Conservation (phyloP, 2,113 vertebrate genomes). For the Chloropsis hardwickii region DNA sequence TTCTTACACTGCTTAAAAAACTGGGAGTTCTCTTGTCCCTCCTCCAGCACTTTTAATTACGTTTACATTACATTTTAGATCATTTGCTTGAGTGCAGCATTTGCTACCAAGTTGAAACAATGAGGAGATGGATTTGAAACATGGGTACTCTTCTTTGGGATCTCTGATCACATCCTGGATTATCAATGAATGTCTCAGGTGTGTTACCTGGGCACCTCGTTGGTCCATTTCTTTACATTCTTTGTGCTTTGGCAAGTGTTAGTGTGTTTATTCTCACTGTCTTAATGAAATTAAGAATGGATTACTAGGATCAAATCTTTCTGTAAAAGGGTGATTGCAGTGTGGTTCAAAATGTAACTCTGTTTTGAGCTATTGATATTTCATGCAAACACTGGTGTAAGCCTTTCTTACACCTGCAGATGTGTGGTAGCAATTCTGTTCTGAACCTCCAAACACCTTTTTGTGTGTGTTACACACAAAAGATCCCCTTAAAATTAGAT, state of each 20-base stretch:
- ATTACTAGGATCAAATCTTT: constrained; percentile 38
- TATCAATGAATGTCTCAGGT: constrained; percentile 2
- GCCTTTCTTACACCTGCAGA: not conserved
- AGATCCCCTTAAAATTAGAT: not conserved
- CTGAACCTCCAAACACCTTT: not conserved
- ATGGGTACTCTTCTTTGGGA: not conserved
- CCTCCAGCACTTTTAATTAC: not conserved
- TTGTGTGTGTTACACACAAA: not conserved
- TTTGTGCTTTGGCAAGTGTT: constrained; percentile 4
- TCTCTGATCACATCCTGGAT: not conserved
- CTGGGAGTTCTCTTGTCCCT: not conserved
- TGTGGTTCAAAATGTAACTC: not conserved
- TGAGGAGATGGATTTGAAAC: not conserved
- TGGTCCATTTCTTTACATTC: constrained; percentile 4
- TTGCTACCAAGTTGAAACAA: not conserved
- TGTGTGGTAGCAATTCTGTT: not conserved
- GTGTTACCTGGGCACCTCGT: constrained; percentile 10
- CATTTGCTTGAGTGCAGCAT: not conserved
- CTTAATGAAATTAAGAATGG: constrained; percentile 52
- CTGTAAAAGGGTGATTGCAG: constrained; percentile 34
- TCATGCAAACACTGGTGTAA: not conserved
- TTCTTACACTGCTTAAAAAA: not conserved
- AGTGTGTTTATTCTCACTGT: constrained; percentile 13
- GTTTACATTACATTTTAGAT: not conserved
- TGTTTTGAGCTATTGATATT: constrained; percentile 25